Evolutionary conservation across 2,888 invertebrate genomes (phyloP).

Genomic region (Ganaspis brasiliensis): DNA sequence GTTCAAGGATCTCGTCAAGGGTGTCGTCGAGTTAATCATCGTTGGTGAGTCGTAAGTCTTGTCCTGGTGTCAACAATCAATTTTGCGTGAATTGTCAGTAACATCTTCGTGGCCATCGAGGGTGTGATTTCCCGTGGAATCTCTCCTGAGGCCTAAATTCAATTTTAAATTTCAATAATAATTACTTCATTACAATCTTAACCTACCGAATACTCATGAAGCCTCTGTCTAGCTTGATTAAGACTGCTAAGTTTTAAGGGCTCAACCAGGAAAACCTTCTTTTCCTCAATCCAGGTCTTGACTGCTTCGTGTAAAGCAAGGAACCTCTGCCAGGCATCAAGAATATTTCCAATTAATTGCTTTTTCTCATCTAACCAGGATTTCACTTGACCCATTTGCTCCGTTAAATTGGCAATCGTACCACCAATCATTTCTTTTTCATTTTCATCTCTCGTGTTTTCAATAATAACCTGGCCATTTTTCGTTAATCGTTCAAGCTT

Average conservation of each 20-base stretch:
- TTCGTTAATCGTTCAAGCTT: constrained; percentile 89
- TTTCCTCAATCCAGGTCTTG: constrained; percentile 91
- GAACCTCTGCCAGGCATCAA: constrained; percentile 95
- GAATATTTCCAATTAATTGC: constrained; percentile 91
- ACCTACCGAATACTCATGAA: constrained; percentile 92
- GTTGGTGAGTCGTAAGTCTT: no score
- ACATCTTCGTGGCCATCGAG: no score
- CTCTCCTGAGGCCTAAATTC: no score
- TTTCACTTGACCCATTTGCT: constrained; percentile 90
- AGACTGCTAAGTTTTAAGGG: constrained; percentile 90
- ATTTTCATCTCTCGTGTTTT: constrained; percentile 89
- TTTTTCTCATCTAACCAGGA: constrained; percentile 92
- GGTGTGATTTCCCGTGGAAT: no score
- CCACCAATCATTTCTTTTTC: constrained; percentile 89
- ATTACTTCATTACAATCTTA: no score
- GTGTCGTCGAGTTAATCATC: no score
- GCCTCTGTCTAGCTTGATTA: constrained; percentile 91
- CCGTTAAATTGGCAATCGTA: constrained; percentile 88
- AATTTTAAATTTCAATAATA: no score
- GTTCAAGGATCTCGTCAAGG: no score
- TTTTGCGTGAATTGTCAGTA: no score
- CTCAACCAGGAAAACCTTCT: constrained; percentile 89
- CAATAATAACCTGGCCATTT: constrained; percentile 90
- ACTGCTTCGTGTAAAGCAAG: constrained; percentile 91
- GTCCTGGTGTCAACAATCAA: no score